Base-by-base conservation (phyloP, 1,140 invertebrate species). In the Brachionus asplanchnoidis region DNA sequence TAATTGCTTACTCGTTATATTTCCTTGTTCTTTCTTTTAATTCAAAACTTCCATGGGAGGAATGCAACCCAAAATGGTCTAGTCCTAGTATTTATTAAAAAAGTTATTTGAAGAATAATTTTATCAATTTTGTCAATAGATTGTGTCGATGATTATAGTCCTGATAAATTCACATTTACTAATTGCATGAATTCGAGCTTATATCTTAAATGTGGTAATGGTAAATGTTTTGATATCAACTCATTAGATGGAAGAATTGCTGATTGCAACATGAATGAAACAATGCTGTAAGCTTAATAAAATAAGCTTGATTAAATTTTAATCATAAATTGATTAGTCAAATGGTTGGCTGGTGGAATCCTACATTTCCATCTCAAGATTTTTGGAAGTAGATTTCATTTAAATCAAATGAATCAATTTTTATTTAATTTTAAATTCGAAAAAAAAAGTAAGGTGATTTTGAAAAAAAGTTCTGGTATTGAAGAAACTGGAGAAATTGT, bases 1-100 rank as follows among this genome's bases (percentile, higher is more conserved):
- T 98, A 88, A 95, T 97, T 88, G 94, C 95, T 9, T 97, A 96
- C 92, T 93, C 94, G n/a, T 93, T 97, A 85, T 96, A 95, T 89
- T 97, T 97, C 88, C 97, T 87, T 94, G 95, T 86, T 93, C 94
- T 65, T 95, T 95, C 17, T 95, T 97, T 88, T 93, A 93, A 88
- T n/a, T 82, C 79, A 9, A 82, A 68, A 36, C 93, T 94, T 85
- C 95, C 95, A 1, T 97, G 95, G 95, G 92, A 92, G n/a, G 92
- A 92, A 84, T 97, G 95, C 88, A 91, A 92, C 42, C 94, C 95
- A 87, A 91, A 93, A 85, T 96, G 95, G 94, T 36, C 84, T 14
- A 75, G 68, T 75, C 66, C 84, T 73, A 84, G 84, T 84, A 65
- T 32, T 95, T 94, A 17, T 36, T 36, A 36, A 36, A 36, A 36